Percentiles rank a stretch among this genome's conserved stretches.
Conservation (phyloP, 2,888 invertebrate genomes). For the Caenorhabditis macrosperma region DNA sequence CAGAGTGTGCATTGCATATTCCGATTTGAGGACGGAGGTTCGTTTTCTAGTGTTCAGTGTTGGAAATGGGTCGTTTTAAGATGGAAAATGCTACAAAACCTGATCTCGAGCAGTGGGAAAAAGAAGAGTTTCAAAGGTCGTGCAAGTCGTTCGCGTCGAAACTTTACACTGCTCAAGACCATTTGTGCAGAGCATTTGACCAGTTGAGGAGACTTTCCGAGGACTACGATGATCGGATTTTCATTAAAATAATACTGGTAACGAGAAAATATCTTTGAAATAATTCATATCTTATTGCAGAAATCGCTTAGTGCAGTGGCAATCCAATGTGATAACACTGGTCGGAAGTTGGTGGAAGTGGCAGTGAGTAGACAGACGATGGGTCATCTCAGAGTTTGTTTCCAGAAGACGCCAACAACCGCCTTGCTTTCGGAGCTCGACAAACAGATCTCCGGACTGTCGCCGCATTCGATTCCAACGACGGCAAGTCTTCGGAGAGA, state of each 20-base stretch:
- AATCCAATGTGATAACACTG: not conserved
- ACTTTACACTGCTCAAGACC: not conserved
- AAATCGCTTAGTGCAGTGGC: slow-evolving; percentile 1
- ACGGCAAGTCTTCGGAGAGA: not conserved
- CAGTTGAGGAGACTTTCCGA: not conserved
- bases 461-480: slow-evolving; percentile 10
- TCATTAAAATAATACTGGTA: slow-evolving; percentile 30
- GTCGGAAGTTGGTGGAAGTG: not conserved
- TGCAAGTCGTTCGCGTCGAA: not conserved
- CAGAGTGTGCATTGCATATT: not conserved
- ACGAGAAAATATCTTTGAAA: not conserved
- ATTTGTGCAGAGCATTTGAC: not conserved
- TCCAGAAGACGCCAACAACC: not conserved
- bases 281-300: too few relatives aligned
- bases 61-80: too few relatives aligned
- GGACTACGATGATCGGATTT: slow-evolving; percentile 1
- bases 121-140: not conserved
- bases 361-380: not conserved
- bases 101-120: not conserved
- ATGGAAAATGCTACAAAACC: not conserved
- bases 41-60: not conserved
- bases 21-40: slow-evolving; percentile 9
- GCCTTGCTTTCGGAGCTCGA: not conserved
- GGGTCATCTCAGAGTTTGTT: not conserved
- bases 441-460: not conserved